Evolutionary conservation across 1,140 invertebrate species (phyloP), one percentile per base, ranked within the genome.

Genomic region (Caenorhabditis inopinata): DNA sequence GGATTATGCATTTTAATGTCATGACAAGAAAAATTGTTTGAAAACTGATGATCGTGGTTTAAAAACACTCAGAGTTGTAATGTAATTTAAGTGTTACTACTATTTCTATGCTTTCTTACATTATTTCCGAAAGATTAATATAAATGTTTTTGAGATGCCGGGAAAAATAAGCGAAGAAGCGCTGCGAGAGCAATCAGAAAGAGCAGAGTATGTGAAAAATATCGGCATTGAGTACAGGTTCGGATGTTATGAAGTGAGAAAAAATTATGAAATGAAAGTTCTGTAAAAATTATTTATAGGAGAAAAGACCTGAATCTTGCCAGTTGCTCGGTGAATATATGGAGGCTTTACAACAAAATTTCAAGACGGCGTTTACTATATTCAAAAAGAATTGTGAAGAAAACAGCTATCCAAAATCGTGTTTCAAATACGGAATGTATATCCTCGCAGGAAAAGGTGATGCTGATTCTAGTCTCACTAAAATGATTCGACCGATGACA

Each of bases 151-250:
- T 12, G n/a, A 78, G 58, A 79, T 74, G 78, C 11, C 53, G 18
- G 68, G 35, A n/a, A 74, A 74, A 35, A 62, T 62, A 62, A 62
- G 53, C 53, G 78, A 84, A 74, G 83, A 85, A 58, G 18, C 77
- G n/a, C 76, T 84, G 14, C 53, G 58, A 14, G 77, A 53, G 18
- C 85, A 88, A 53, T 74, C 83, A 23, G 87, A 87, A 80, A 79
- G 84, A 12, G 3, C 51, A 27, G 86, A 87, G 49, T 87, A 87
- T 74, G 86, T 87, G 11, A 85, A 87, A 45, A 88, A 88, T 78
- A 85, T 87, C 73, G 86, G 86, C 16, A 88, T 87, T 38, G 86
- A 87, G 25, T 87, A 87, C 58, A 62, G 86, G 35, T 87, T 83
- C 45, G 87, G 86, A 16, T 87, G 86, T 25, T 87, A 87, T 80